Evolutionary conservation across 1,140 invertebrate species (phyloP).

Genomic region (Zaprionus nigranus): DNA sequence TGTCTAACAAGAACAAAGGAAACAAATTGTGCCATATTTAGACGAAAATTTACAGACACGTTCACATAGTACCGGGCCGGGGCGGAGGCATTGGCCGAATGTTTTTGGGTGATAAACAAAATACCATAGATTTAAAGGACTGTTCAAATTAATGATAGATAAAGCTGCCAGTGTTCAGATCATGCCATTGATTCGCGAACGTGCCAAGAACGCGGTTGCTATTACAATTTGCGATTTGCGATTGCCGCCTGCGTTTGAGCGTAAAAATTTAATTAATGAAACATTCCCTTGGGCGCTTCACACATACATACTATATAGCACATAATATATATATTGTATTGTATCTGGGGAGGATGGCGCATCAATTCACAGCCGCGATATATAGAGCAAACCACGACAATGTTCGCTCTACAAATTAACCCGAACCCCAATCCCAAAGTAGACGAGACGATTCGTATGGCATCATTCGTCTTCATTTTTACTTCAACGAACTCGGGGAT

Average conservation of each 20-base stretch:
- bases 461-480: not conserved
- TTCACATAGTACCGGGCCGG: not conserved
- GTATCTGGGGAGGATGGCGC: slow-evolving; percentile 9
- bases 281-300: not conserved
- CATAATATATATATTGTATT: not conserved
- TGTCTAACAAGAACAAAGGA: not conserved
- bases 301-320: not conserved
- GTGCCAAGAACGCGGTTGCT: not conserved
- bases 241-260: slow-evolving; percentile 61
- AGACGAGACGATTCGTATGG: not conserved
- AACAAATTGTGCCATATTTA: slow-evolving; percentile 2
- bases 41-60: no score
- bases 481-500: not conserved
- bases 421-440: no score
- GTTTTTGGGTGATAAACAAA: slow-evolving; percentile 6
- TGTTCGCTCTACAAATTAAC: not conserved
- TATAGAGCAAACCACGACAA: not conserved
- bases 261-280: slow-evolving; percentile 72
- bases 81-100: slow-evolving; percentile 1
- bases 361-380: slow-evolving; percentile 37
- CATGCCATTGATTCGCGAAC: slow-evolving; percentile 6
- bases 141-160: slow-evolving; percentile 13
- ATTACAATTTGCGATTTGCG: slow-evolving; percentile 3
- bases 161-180: slow-evolving; percentile 1
- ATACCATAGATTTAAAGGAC: slow-evolving; percentile 6